Evolutionary conservation across 1,140 invertebrate genomes (phyloP).

Genomic region (Colletes gigas): DNA sequence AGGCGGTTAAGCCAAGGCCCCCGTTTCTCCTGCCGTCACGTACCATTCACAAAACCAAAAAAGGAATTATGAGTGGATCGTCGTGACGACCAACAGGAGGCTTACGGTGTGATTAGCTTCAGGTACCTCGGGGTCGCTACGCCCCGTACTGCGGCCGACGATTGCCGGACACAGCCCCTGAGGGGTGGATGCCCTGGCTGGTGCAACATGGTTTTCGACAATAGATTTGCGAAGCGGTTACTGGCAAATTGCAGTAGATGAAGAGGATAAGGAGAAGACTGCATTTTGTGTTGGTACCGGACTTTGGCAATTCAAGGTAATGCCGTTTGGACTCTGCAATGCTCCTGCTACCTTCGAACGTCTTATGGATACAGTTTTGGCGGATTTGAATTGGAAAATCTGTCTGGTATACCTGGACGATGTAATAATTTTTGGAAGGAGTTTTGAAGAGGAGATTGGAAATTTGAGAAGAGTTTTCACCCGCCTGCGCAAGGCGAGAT

Average conservation of each 20-base stretch:
- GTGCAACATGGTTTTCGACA: constrained; percentile 57
- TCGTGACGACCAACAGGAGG: no score
- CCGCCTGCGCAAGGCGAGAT: constrained; percentile 1
- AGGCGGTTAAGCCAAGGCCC: no score
- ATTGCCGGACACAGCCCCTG: no score
- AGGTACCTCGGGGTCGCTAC: no score
- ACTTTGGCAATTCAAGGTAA: constrained; percentile 60
- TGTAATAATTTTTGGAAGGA: background rate
- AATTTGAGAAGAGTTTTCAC: background rate
- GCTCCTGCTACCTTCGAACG: constrained; percentile 59
- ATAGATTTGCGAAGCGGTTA: constrained; percentile 70
- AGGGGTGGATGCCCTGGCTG: constrained; percentile 53
- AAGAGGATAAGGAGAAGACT: constrained; percentile 72
- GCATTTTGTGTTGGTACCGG: constrained; percentile 74
- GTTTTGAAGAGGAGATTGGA: background rate
- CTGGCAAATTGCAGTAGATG: constrained; percentile 76
- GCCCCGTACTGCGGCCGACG: no score
- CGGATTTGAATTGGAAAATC: background rate
- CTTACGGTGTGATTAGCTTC: no score
- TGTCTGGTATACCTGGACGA: constrained; percentile 5
- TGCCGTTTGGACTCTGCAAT: constrained; percentile 62
- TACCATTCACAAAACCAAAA: no score
- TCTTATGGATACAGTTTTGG: constrained; percentile 36
- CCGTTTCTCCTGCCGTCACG: no score
- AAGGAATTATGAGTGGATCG: no score